Evolutionary conservation across 2,797 vertebrate genomes (phyloP).

Genomic region (Dendrocincla fuliginosa): DNA sequence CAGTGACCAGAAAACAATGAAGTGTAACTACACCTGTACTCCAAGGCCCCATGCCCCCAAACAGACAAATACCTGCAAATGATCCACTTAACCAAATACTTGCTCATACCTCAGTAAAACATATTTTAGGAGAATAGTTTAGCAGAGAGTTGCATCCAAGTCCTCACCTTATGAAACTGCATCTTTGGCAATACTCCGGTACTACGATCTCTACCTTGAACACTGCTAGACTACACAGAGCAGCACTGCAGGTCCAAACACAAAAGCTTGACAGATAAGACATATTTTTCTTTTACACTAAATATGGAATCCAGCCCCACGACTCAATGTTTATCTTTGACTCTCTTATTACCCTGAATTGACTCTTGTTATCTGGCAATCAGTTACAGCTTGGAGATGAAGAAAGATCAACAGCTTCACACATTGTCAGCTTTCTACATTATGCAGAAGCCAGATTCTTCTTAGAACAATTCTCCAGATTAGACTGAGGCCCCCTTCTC

Average conservation of each 20-base stretch:
- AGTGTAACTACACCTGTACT: not conserved
- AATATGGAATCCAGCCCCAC: not conserved
- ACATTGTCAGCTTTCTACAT: conserved; percentile 8
- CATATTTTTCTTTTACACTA: not conserved
- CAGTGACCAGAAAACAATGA: not conserved
- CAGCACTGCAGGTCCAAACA: not conserved
- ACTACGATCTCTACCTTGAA: not conserved
- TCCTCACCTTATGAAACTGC: not conserved
- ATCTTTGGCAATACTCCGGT: not conserved
- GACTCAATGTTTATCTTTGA: not conserved
- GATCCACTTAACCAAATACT: not conserved
- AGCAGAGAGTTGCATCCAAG: not conserved
- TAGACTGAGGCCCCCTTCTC: not conserved
- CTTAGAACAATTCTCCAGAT: not conserved
- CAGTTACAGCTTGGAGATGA: conserved; percentile 18
- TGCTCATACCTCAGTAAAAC: not conserved
- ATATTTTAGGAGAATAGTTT: not conserved
- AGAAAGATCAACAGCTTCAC: conserved; percentile 35
- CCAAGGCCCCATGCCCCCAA: not conserved
- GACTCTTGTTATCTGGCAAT: conserved; percentile 8
- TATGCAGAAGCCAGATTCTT: not conserved
- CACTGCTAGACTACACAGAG: not conserved
- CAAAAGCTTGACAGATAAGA: not conserved
- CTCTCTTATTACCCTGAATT: conserved; percentile 12
- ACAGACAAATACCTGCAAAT: not conserved